phyloP scores from a whole-genome alignment of 2,113 vertebrate genomes.

The Corvus hawaiiensis region DNA sequence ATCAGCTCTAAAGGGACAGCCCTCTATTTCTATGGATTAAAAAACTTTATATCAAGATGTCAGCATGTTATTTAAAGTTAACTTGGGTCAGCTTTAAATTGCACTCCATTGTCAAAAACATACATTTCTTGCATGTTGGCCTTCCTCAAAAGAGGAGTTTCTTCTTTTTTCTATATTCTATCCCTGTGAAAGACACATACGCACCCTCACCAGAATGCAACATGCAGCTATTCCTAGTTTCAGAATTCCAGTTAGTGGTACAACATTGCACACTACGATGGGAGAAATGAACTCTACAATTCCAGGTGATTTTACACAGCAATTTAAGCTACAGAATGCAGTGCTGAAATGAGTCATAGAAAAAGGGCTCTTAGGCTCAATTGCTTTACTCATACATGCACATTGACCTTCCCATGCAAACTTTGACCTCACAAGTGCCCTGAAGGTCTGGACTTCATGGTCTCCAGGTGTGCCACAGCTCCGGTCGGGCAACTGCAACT shows the following conservation, averaged over 20 bases:
- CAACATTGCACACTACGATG: background rate
- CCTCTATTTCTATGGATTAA: background rate
- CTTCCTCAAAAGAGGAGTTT: background rate
- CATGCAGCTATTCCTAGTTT: background rate
- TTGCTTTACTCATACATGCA: background rate
- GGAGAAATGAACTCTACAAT: background rate
- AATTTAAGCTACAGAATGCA: background rate
- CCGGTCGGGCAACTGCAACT: background rate
- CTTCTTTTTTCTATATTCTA: background rate
- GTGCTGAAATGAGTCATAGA: background rate
- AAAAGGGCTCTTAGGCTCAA: background rate
- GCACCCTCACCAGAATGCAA: background rate
- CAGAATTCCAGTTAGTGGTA: background rate
- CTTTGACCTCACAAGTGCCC: background rate
- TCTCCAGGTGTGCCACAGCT: background rate
- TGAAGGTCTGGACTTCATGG: background rate
- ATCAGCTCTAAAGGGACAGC: background rate
- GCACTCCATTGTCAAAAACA: background rate
- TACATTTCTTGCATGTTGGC: background rate
- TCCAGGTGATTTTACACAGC: background rate
- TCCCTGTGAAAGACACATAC: background rate
- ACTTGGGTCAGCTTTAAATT: background rate
- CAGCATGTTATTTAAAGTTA: background rate
- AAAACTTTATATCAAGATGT: background rate
- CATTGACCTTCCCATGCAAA: background rate